Evolutionary conservation across 2,888 invertebrate species (phyloP).

Genomic region (Enoplolaimus lenunculus): DNA sequence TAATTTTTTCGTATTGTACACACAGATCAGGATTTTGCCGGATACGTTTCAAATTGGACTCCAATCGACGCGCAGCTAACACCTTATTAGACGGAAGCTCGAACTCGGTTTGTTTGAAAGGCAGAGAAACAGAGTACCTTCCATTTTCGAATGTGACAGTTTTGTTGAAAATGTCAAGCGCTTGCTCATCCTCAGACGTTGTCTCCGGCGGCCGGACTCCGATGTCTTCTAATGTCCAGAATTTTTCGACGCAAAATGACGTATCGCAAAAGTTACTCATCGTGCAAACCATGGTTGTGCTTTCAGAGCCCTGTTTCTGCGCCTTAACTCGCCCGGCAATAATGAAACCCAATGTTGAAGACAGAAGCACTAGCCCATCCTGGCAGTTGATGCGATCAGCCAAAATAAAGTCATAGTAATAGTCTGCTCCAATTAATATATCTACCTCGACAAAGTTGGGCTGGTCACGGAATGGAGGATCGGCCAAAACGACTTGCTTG

Average conservation of each 20-base stretch:
- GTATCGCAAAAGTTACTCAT: too few relatives aligned
- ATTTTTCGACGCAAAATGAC: neutral
- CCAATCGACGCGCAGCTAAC: slow-evolving; percentile 1
- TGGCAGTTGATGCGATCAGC: neutral
- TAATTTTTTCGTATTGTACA: slow-evolving; percentile 18
- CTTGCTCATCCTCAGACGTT: neutral
- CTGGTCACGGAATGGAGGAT: neutral
- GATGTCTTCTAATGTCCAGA: neutral
- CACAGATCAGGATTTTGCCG: slow-evolving; percentile 8
- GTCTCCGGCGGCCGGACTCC: neutral
- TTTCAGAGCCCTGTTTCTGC: neutral
- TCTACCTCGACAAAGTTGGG: neutral
- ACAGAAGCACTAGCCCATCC: neutral
- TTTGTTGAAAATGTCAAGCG: neutral
- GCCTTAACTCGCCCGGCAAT: neutral
- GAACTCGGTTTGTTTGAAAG: neutral
- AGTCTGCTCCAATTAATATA: neutral
- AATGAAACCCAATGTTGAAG: neutral
- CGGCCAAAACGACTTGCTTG: neutral
- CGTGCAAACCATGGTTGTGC: neutral
- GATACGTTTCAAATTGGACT: neutral
- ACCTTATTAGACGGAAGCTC: neutral
- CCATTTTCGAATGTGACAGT: neutral
- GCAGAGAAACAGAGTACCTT: neutral
- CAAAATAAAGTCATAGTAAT: neutral